These are phyloP conservation scores for Latrodectus elegans DNA, from an alignment of 2,888 invertebrate genomes.

Conservation along the genomic window DNA sequence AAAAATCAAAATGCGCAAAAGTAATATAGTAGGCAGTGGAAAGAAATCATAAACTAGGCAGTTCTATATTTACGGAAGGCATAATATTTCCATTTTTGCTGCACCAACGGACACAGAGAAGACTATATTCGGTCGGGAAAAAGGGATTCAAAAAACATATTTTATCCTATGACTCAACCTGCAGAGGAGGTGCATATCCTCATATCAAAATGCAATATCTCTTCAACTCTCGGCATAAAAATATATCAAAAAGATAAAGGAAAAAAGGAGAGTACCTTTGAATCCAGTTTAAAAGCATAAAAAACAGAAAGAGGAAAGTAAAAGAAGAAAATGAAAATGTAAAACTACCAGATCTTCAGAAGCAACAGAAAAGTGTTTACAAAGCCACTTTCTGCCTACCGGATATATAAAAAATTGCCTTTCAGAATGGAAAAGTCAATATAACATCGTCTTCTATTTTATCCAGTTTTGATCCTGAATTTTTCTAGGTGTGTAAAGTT, in stretches of 20 bases:
- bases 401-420: too few relatives aligned
- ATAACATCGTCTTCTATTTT: slow-evolving; percentile 12
- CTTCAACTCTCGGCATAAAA: slow-evolving; percentile 7
- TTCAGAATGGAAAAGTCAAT: slow-evolving; percentile 28
- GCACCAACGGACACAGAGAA: neutral
- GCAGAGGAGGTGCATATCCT: neutral
- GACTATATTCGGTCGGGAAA: slow-evolving; percentile 11
- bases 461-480: slow-evolving; percentile 14
- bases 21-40: neutral
- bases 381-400: slow-evolving; percentile 29
- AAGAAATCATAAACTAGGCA: neutral
- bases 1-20: too few relatives aligned
- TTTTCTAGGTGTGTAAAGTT: slow-evolving; percentile 29
- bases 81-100: slow-evolving; percentile 28
- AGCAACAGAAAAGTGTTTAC: slow-evolving; percentile 37
- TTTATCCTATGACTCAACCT: slow-evolving; percentile 5
- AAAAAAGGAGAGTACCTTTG: neutral
- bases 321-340: neutral
- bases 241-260: neutral
- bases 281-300: slow-evolving; percentile 30
- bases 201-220: slow-evolving; percentile 52
- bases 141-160: slow-evolving; percentile 30
- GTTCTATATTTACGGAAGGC: slow-evolving; percentile 4
- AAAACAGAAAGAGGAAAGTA: slow-evolving; percentile 7
- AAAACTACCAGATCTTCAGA: slow-evolving; percentile 2